Percentiles rank a stretch among this genome's conserved stretches.
Conservation (phyloP, 2,888 invertebrate genomes). For the Oxystoma pomonae region DNA sequence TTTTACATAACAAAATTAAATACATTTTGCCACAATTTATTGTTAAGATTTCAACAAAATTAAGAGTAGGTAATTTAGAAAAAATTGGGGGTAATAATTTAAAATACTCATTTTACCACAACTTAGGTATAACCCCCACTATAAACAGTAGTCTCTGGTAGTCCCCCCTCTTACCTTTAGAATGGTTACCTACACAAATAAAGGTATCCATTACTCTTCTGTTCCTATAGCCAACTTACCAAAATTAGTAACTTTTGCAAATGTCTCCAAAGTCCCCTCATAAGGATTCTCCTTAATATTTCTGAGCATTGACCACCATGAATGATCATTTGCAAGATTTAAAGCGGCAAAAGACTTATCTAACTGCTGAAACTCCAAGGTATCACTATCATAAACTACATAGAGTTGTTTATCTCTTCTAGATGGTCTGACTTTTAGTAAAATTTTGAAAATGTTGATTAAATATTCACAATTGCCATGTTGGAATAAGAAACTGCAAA, state of each 20-base stretch:
- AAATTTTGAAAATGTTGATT: conserved; percentile 58
- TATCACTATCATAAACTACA: conserved; percentile 66
- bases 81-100: no score
- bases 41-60: no score
- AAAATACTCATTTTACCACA: no score
- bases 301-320: conserved; percentile 61
- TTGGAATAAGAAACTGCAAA: conserved; percentile 83
- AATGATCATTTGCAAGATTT: conserved; percentile 71
- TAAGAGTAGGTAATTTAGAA: no score
- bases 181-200: no score
- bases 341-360: conserved; percentile 85
- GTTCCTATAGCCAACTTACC: no score
- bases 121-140: no score
- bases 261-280: conserved; percentile 79
- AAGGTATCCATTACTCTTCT: no score
- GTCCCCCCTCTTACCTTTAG: no score
- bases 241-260: conserved; percentile 81
- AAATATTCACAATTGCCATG: conserved; percentile 81
- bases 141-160: no score
- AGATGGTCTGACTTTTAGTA: conserved; percentile 62
- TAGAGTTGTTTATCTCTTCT: conserved; percentile 68
- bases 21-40: conserved; percentile 8
- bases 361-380: conserved; percentile 63
- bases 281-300: conserved; percentile 68
- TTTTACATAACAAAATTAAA: no score